A percentile compares a stretch with the other conserved stretches of the same genome.
phyloP scores from a whole-genome alignment of 2,113 vertebrate genomes.

The Verasper variegatus region DNA sequence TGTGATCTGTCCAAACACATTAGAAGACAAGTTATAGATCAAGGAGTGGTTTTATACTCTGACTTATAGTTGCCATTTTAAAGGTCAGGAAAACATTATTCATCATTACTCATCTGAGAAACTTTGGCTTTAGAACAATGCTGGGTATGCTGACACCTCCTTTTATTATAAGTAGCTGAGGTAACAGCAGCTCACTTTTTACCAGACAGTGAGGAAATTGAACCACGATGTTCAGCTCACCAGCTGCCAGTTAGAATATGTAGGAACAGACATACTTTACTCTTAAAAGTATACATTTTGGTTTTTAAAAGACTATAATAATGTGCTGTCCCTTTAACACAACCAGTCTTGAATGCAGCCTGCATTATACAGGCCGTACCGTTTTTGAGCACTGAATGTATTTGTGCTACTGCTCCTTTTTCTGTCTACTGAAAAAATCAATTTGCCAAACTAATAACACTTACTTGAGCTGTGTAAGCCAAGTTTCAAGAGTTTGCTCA shows the following conservation, averaged over 20 bases:
- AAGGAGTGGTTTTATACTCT: neutral
- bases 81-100: too few relatives aligned
- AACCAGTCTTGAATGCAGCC: neutral
- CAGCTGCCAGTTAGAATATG: neutral
- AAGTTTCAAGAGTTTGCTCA: slow-evolving; percentile 20
- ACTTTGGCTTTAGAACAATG: too few relatives aligned
- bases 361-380: neutral
- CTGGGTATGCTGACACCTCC: too few relatives aligned
- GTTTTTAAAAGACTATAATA: too few relatives aligned
- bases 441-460: neutral
- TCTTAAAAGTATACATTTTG: too few relatives aligned
- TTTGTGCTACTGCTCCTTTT: neutral
- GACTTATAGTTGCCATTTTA: too few relatives aligned
- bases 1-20: too few relatives aligned
- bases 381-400: neutral
- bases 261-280: neutral
- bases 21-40: neutral
- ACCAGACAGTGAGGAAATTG: neutral
- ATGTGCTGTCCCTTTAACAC: neutral
- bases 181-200: neutral
- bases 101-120: too few relatives aligned
- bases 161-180: neutral
- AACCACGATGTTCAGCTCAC: neutral
- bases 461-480: slow-evolving; percentile 10
- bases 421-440: slow-evolving; percentile 1